These are phyloP conservation scores for Ia io DNA, from an alignment of 2,113 vertebrate genomes.

Conservation along the genomic window DNA sequence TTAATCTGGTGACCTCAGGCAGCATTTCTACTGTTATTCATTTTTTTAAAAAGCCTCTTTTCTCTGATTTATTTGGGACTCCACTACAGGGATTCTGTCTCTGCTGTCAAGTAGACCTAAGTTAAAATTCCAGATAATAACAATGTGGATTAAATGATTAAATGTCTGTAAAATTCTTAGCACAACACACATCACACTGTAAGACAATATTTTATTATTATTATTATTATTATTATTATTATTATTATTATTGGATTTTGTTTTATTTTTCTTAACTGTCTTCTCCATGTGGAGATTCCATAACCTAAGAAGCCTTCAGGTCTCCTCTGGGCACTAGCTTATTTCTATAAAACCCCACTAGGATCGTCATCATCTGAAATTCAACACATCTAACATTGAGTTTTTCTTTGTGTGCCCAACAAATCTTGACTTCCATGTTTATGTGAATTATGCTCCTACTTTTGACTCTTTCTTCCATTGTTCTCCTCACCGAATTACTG, in stretches of 20 bases:
- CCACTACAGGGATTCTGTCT: background rate
- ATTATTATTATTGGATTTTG: background rate
- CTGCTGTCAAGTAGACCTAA: background rate
- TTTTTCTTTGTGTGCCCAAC: background rate
- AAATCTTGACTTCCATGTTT: background rate
- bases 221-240: background rate
- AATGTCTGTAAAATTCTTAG: background rate
- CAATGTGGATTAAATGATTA: background rate
- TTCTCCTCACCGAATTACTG: background rate
- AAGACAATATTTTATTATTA: background rate
- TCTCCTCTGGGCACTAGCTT: background rate
- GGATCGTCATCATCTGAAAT: background rate
- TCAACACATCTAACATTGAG: background rate
- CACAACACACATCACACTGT: background rate
- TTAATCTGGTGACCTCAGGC: background rate
- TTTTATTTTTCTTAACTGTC: background rate
- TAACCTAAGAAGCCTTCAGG: background rate
- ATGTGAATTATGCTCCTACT: background rate
- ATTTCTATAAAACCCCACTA: background rate
- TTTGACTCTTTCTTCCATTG: background rate
- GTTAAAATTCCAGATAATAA: background rate
- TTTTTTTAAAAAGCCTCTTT: background rate
- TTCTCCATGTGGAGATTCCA: background rate
- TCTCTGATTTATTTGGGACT: background rate
- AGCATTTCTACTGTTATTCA: background rate